Percentiles rank a stretch among this genome's conserved stretches.
Conservation (phyloP, 2,797 vertebrate species). For the Nannoperca obscura region DNA sequence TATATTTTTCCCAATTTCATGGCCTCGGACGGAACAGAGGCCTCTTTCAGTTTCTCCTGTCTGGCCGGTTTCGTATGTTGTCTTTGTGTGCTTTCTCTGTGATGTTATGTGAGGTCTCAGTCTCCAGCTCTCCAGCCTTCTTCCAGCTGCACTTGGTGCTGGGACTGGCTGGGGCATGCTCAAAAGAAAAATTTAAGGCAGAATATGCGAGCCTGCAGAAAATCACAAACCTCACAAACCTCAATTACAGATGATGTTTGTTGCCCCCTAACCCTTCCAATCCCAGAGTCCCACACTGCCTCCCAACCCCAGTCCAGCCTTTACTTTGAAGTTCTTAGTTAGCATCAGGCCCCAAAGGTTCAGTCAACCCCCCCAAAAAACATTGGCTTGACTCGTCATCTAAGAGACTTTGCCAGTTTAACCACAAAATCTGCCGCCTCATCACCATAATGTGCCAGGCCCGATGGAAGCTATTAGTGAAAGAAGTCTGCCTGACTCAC, state of each 20-base stretch:
- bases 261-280: constrained; percentile 64
- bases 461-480: constrained; percentile 77
- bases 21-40: constrained; percentile 32
- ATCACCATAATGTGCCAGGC: constrained; percentile 61
- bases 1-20: constrained; percentile 11
- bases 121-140: constrained; percentile 26
- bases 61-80: constrained; percentile 39
- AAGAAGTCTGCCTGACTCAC: constrained; percentile 69
- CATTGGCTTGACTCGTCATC: constrained; percentile 48
- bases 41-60: constrained; percentile 32
- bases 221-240: constrained; percentile 79
- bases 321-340: constrained; percentile 78
- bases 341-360: constrained; percentile 59
- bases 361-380: constrained; percentile 43
- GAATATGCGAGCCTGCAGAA: constrained; percentile 77
- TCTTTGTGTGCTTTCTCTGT: constrained; percentile 32
- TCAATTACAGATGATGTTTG: constrained; percentile 80
- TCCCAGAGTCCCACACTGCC: constrained; percentile 50
- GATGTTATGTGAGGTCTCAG: constrained; percentile 41
- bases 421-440: constrained; percentile 76
- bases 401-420: constrained; percentile 62
- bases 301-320: constrained; percentile 49
- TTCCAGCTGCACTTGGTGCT: constrained; percentile 49
- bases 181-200: constrained; percentile 63
- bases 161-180: constrained; percentile 55